Conservation (phyloP, 2,888 invertebrate genomes). For the Oscheius sp. region DNA sequence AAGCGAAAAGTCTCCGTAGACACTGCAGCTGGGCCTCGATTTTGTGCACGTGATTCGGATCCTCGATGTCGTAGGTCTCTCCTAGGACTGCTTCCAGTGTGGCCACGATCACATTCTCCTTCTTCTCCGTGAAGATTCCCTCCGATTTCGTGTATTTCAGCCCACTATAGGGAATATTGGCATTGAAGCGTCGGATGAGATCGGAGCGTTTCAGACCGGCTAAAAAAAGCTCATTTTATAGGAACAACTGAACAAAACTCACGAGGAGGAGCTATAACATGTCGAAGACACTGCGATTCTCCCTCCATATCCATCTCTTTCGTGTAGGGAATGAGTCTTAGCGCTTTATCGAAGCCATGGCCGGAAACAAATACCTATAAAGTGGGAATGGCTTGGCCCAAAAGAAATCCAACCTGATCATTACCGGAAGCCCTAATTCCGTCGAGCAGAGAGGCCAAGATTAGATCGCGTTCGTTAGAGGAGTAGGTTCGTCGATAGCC, state of each 20-base stretch:
- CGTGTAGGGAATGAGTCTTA: slow-evolving; percentile 87
- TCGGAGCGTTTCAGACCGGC: slow-evolving; percentile 82
- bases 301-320: slow-evolving; percentile 91
- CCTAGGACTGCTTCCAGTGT: slow-evolving; percentile 87
- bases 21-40: slow-evolving; percentile 93
- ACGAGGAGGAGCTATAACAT: slow-evolving; percentile 74
- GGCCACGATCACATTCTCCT: slow-evolving; percentile 92
- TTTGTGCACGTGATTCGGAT: slow-evolving; percentile 78
- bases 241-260: slow-evolving; percentile 27
- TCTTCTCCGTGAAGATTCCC: slow-evolving; percentile 87
- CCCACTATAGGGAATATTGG: slow-evolving; percentile 96
- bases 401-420: slow-evolving; percentile 78
- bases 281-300: slow-evolving; percentile 89
- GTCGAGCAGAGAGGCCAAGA: slow-evolving; percentile 93
- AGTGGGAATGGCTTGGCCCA: too few species aligned
- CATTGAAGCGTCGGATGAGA: slow-evolving; percentile 92
- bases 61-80: slow-evolving; percentile 76
- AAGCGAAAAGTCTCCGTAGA: slow-evolving; percentile 89
- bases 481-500: slow-evolving; percentile 88
- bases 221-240: not conserved
- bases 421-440: slow-evolving; percentile 97
- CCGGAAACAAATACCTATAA: slow-evolving; percentile 61
- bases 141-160: slow-evolving; percentile 87
- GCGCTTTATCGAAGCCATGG: slow-evolving; percentile 85
- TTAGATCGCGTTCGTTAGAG: slow-evolving; percentile 92